phyloP scores from a whole-genome alignment of 2,888 invertebrate genomes.

The Athetis lepigone region DNA sequence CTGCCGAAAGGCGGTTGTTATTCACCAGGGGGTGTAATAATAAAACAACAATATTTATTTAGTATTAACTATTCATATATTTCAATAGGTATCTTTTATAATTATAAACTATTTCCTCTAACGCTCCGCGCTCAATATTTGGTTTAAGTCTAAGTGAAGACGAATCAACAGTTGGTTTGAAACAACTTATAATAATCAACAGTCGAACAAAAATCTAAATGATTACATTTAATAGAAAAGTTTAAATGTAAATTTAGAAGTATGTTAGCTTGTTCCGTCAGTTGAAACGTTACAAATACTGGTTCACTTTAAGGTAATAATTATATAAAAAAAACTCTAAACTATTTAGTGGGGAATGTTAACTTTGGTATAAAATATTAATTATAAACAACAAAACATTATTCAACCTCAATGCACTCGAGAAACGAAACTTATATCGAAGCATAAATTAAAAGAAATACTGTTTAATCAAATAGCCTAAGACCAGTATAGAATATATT shows the following conservation, averaged over 20 bases:
- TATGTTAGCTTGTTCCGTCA: constrained; percentile 76
- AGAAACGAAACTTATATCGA: constrained; percentile 85
- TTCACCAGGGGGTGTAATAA: constrained; percentile 41
- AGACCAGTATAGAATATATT: constrained; percentile 83
- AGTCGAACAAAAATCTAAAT: constrained; percentile 84
- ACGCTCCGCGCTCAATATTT: constrained; percentile 90
- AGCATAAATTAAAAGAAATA: constrained; percentile 90
- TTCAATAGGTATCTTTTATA: constrained; percentile 90
- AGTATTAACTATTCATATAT: constrained; percentile 89
- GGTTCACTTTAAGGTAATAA: constrained; percentile 67
- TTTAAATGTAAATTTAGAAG: constrained; percentile 85
- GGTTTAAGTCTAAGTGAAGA: constrained; percentile 89
- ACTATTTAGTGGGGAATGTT: constrained; percentile 93
- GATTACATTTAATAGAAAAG: constrained; percentile 82
- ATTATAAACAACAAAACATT: constrained; percentile 89
- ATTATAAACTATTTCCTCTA: constrained; percentile 86
- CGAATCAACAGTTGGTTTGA: constrained; percentile 86
- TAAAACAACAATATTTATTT: constrained; percentile 78
- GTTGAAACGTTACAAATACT: constrained; percentile 76
- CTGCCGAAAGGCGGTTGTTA: no score
- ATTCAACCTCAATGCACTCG: constrained; percentile 86
- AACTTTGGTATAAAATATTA: constrained; percentile 93
- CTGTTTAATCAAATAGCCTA: constrained; percentile 87
- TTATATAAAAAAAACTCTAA: constrained; percentile 79
- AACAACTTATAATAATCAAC: constrained; percentile 82